These are phyloP conservation scores for Lucifuga dentata DNA, from an alignment of 2,113 vertebrate species.

Conservation along the genomic window DNA sequence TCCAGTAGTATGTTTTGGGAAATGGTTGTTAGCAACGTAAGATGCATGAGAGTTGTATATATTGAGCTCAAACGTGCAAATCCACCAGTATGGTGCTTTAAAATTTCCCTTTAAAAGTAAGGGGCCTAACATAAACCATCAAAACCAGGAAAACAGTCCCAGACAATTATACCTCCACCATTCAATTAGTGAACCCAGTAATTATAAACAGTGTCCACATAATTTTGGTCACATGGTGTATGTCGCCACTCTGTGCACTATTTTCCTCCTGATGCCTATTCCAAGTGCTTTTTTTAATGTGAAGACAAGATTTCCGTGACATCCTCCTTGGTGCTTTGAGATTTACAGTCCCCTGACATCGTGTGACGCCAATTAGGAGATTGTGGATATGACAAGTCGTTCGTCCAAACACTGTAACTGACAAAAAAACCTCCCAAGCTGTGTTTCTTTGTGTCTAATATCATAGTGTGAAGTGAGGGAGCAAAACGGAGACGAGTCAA, in stretches of 20 bases:
- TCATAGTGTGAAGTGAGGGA: constrained; percentile 11
- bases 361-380: constrained; percentile 65
- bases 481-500: constrained; percentile 27
- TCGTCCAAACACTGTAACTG: constrained; percentile 57
- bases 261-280: constrained; percentile 1
- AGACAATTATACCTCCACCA: too few species aligned
- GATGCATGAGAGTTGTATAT: too few species aligned
- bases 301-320: constrained; percentile 34
- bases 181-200: too few species aligned
- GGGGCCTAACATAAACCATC: too few species aligned
- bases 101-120: too few species aligned
- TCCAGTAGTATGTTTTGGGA: too few species aligned
- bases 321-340: constrained; percentile 12
- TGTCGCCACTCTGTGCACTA: not conserved
- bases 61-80: too few species aligned
- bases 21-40: too few species aligned
- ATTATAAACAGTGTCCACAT: too few species aligned
- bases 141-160: too few species aligned
- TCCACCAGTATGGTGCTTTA: too few species aligned
- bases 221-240: not conserved
- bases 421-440: constrained; percentile 27
- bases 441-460: constrained; percentile 36
- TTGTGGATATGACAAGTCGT: constrained; percentile 56
- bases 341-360: constrained; percentile 43
- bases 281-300: not conserved